Base-by-base conservation (phyloP, 2,113 vertebrate species). In the Synodontis membranacea region DNA sequence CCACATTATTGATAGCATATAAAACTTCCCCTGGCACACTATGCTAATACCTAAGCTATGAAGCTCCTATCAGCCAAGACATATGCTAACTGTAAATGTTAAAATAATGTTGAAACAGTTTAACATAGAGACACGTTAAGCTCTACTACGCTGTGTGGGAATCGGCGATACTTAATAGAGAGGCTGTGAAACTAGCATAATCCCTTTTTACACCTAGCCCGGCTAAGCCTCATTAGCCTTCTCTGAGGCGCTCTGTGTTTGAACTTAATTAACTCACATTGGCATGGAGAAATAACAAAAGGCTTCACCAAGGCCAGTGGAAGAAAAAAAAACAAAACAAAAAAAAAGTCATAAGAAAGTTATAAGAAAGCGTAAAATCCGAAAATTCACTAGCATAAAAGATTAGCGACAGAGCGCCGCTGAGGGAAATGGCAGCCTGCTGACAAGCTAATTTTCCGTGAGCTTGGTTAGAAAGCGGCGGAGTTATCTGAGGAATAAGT, bases 221-320 rank as follows among this genome's bases (percentile, higher is more conserved):
- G 86, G 80, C 74, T 80, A 74, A 83, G 86, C 84, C 84, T 89
- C 86, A 87, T 87, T 87, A 87, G 86, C 64, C 80, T 82, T 50
- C 60, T 84, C 50, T 23, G 42, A 86, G 84, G 64, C 42, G 14
- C 62, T 72, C 31, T 83, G 31, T 89, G 79, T 79, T 83, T 54
- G 19, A 76, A 89, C 50, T 83, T 86, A 75, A 87, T 89, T 87
- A 89, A 62, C 72, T 87, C 60, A 44, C 79, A 83, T 60, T 72
- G 31, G 54, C 79, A 85, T 62, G 37, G 82, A 82, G 28, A 89
- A 62, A 70, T 82, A 48, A 66, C 68, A 81, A 72, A 85, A 82
- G 76, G 42, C 54, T 85, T 87, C 62, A 28, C 25, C 19, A 31
- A 37, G 64, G 76, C 68, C 81, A 66, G 60, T 10, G 37, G 54